Evolutionary conservation across 2,888 invertebrate species (phyloP).

Genomic region (Megaustenia siamemsis): DNA sequence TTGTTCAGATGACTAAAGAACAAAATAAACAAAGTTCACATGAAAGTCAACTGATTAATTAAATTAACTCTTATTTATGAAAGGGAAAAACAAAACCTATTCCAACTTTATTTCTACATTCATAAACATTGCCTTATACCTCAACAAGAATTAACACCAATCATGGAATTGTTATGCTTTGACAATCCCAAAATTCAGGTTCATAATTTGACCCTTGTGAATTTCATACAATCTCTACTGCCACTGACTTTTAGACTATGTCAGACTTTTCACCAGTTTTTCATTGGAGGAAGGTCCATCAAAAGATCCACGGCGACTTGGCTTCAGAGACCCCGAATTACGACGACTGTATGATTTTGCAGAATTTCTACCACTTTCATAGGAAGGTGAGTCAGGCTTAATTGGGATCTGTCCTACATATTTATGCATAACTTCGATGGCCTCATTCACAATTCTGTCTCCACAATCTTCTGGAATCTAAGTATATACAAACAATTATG

Average conservation of each 20-base stretch:
- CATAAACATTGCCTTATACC: too few relatives aligned
- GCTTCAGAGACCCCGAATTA: slow-evolving; percentile 23
- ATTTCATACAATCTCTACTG: slow-evolving; percentile 34
- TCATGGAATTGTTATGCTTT: too few relatives aligned
- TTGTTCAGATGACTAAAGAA: too few relatives aligned
- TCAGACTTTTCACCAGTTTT: neutral
- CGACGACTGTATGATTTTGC: slow-evolving; percentile 34
- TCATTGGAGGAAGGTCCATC: neutral
- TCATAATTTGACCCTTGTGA: slow-evolving; percentile 32
- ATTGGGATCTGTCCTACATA: slow-evolving; percentile 81
- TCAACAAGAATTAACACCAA: too few relatives aligned
- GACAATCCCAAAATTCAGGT: neutral
- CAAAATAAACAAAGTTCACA: too few relatives aligned
- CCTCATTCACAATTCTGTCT: slow-evolving; percentile 91
- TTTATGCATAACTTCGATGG: slow-evolving; percentile 91
- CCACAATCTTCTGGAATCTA: slow-evolving; percentile 89
- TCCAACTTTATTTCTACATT: too few relatives aligned
- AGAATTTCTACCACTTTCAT: slow-evolving; percentile 37
- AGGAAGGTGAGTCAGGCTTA: slow-evolving; percentile 38
- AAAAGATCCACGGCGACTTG: slow-evolving; percentile 29
- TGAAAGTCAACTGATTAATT: too few relatives aligned
- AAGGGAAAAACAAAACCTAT: too few relatives aligned
- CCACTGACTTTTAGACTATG: slow-evolving; percentile 32
- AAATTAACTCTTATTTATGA: too few relatives aligned
- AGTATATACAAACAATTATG: too few relatives aligned